Percentiles rank a stretch among this genome's conserved stretches.
Evolutionary conservation across 30 jellyfish, hydroid and myxozoan species (phyloP).

Genomic region (Nemopilema nomurai): DNA sequence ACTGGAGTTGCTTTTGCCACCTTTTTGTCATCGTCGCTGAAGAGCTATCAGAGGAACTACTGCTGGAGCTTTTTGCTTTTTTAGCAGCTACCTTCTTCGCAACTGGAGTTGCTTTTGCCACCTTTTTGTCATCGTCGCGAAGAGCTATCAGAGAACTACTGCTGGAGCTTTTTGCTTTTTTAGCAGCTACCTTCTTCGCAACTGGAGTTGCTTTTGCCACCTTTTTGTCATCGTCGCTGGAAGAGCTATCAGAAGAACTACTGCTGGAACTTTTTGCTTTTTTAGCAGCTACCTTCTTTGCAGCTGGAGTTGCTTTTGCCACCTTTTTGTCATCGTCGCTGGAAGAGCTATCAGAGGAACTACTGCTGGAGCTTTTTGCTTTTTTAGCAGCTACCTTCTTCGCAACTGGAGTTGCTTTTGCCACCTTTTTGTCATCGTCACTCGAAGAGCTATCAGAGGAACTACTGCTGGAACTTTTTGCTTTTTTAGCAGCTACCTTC

Average conservation of each 20-base stretch:
- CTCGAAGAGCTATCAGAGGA: constrained; percentile 42
- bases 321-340: constrained; percentile 15
- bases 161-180: constrained; percentile 2
- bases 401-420: background rate
- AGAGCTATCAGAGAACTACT: constrained; percentile 25
- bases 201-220: constrained; percentile 1
- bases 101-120: background rate
- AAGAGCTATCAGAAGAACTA: constrained; percentile 27
- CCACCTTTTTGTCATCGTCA: constrained; percentile 22
- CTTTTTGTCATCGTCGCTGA: constrained; percentile 25
- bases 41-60: constrained; percentile 31
- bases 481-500: background rate
- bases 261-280: constrained; percentile 14
- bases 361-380: constrained; percentile 8
- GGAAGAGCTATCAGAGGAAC: constrained; percentile 29
- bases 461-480: constrained; percentile 17
- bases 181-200: constrained; percentile 1
- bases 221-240: constrained; percentile 15
- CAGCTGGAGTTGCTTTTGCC: background rate
- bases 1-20: background rate
- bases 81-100: background rate
- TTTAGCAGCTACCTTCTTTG: constrained; percentile 6
- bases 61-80: constrained; percentile 10
- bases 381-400: constrained; percentile 4
- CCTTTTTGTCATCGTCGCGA: constrained; percentile 22